phyloP scores from a whole-genome alignment of 2,797 vertebrate species.

The Mus caroli region DNA sequence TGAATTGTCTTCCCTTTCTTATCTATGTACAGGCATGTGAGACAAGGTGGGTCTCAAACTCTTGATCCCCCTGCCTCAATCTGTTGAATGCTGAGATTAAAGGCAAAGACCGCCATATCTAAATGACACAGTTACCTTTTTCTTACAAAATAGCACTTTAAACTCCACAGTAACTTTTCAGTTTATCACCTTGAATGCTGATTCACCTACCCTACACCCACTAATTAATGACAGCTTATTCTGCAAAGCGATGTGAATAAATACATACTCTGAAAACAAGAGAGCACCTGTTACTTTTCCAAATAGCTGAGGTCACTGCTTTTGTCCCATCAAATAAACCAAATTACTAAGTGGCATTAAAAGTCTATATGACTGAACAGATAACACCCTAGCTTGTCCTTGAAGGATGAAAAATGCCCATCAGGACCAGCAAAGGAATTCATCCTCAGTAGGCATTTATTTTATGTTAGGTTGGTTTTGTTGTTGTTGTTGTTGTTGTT shows the following conservation, averaged over 20 bases:
- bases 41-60: not conserved
- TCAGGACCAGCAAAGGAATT: not conserved
- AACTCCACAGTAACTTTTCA: not conserved
- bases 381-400: not conserved
- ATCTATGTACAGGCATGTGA: not conserved
- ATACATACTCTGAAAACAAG: not conserved
- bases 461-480: not conserved
- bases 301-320: slow-evolving; percentile 40
- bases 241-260: slow-evolving; percentile 11
- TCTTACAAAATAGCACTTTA: not conserved
- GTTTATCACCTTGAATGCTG: not conserved
- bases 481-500: not conserved
- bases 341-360: not conserved
- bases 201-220: slow-evolving; percentile 40
- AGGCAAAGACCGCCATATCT: too few species aligned
- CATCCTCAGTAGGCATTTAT: not conserved
- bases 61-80: not conserved
- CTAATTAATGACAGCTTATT: slow-evolving; percentile 30
- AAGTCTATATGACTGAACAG: not conserved
- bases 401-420: not conserved
- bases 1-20: not conserved
- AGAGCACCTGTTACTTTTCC: slow-evolving; percentile 28
- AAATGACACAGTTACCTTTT: not conserved
- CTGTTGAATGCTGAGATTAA: not conserved
- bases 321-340: slow-evolving; percentile 13